Conservation (phyloP, 1,140 invertebrate genomes). For the Anastrepha ludens region DNA sequence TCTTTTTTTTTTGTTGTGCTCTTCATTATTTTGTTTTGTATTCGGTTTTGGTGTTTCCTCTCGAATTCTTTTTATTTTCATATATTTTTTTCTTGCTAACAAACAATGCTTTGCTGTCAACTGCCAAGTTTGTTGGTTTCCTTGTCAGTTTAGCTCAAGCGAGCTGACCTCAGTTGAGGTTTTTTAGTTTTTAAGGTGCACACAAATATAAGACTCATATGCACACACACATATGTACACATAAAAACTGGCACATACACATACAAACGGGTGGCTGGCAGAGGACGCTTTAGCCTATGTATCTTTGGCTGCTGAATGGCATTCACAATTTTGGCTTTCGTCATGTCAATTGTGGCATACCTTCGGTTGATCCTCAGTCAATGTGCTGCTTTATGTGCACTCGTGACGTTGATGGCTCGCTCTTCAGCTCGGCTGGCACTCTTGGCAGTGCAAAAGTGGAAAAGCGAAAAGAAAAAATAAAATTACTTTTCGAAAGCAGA, state of each 20-base stretch:
- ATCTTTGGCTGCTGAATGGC: not conserved
- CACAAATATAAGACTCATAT: too few species aligned
- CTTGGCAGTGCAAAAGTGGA: not conserved
- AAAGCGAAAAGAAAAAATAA: not conserved
- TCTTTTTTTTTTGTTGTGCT: too few species aligned
- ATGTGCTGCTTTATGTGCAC: conserved; percentile 37
- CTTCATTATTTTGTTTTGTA: not conserved
- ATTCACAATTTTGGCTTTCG: conserved; percentile 21
- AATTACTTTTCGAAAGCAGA: not conserved
- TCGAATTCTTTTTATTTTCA: not conserved
- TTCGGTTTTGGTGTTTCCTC: not conserved
- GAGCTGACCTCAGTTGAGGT: not conserved
- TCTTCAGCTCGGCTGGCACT: not conserved
- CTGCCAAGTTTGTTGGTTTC: conserved; percentile 12
- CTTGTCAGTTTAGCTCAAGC: not conserved
- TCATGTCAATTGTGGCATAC: conserved; percentile 51
- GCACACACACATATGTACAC: too few species aligned
- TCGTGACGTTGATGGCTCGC: conserved; percentile 15
- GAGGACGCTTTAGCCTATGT: not conserved
- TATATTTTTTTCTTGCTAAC: not conserved
- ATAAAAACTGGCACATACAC: too few species aligned
- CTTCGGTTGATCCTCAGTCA: conserved; percentile 44
- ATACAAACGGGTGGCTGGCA: too few species aligned
- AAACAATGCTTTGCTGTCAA: conserved; percentile 39
- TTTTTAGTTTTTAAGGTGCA: too few species aligned